Base-by-base conservation (phyloP, 1,140 invertebrate genomes). In the Leptonema lineaticorne region DNA sequence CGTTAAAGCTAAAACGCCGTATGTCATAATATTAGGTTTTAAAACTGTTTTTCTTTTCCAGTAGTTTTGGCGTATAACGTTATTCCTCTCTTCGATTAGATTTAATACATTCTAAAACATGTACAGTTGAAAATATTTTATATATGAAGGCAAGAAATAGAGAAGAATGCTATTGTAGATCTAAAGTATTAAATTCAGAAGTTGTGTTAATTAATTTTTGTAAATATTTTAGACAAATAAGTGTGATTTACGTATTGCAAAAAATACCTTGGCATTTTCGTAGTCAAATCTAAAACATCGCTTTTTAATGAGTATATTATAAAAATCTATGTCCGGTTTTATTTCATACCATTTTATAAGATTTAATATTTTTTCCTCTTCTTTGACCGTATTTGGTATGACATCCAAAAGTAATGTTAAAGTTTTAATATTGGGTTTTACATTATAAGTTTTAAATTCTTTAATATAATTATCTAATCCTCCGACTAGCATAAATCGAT, bases 291-390 rank as follows among this genome's bases (percentile, higher is more conserved):
- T 79, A 67, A 87, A 78, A 74, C 85, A 88, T 62, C 91, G 83
- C 75, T 88, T 92, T 74, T 90, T 93, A 56, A 97, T 95, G 14
- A 96, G 79, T 76, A 91, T 86, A 79, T 96, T 97, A 73, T 87
- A 94, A 76, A 96, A 94, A 75, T 88, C 87, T 33, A 91, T 85
- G 79, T 96, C 93, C 0, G 88, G 78, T 73, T 83, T 83, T 0
- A 94, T 75, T 11, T 84, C 78, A 30, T 81, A 77, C 59, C 79
- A 75, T 58, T 85, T 83, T 75, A 94, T 85, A 22, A 83, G 75
- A 33, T 75, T 69, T 5, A 93, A 69, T 6, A 93, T 73, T 70
- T 86, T 81, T 70, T 88, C 80, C 79, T 96, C 94, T 27, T 86
- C 84, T 48, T 83, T 76, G 60, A 76, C 74, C 28, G 84, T 88